Evolutionary conservation across 2,888 invertebrate species (phyloP), one percentile per base, ranked within the genome.

Genomic region (Oligia fasciuncula): DNA sequence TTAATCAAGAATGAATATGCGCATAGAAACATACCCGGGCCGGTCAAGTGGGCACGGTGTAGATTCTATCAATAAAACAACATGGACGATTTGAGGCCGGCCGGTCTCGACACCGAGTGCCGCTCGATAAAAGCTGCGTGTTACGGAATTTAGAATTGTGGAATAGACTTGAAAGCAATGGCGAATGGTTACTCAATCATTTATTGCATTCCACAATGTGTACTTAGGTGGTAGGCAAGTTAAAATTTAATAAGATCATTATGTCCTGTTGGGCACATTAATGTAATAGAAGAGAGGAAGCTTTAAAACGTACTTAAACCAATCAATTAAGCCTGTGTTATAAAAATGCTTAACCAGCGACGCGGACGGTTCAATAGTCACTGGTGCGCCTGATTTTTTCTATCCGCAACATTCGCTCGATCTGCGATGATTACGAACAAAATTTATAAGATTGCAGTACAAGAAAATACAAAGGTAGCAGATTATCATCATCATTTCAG

Each of bases 21-120:
- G 54, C 75, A 74, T 78, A 80, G 74, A 80, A 76, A 80, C 72
- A 66, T 67, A 86, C 60, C 29, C n/a, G 49, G 49, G 29, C n/a
- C 69, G 23, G 79, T 72, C 77, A 83, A 82, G 82, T 83, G 69
- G 73, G 62, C 57, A 40, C 29, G 68, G 75, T 85, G 79, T 81
- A 78, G 75, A 67, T 80, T 83, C 82, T 90, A 91, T 91, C 89
- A 91, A 92, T 93, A 92, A 91, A 93, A 91, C 89, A 92, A 90
- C 90, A 90, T 85, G 91, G 90, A 87, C 89, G 88, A 90, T 93
- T 90, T 91, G 88, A 89, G 88, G 85, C 87, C 87, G 86, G 85
- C 86, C 87, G 83, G 83, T 86, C 83, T 82, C 86, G 88, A 88
- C 89, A 85, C 84, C 57, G 87, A 85, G 88, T 88, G 83, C 79